Base-by-base conservation (phyloP, 2,113 vertebrate genomes). In the Athene cunicularia region DNA sequence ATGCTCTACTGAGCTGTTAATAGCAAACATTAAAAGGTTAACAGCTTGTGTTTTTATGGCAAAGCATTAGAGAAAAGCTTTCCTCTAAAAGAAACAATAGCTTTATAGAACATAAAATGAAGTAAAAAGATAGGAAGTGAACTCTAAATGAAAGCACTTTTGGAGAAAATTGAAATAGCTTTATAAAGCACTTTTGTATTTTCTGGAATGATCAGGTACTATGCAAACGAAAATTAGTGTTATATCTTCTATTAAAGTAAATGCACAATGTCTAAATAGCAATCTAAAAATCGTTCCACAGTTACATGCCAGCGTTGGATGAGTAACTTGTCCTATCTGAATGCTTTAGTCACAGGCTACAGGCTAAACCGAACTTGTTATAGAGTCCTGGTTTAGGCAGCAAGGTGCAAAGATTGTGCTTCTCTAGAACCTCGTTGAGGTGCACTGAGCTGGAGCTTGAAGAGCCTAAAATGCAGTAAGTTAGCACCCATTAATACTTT, bases 1-100 rank as follows among this genome's bases (percentile, higher is more conserved):
- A 87, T 97, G 52, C 75, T 84, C 82, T 80, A 6, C 91, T 2
- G 14, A 60, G 53, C 85, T 66, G 45, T 70, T 92, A 93, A 95
- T 86, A 91, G 79, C 86, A 82, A 93, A 26, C 86, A 52, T 62
- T 73, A 21, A 60, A 52, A 96, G 81, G 94, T 94, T 90, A 95
- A 83, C 68, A 79, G 89, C 87, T 76, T 80, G 81, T 81, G 50
- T 26, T 86, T 68, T 93, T 93, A 91, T 91, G 90, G 83, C 80
- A 58, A 55, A 86, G 64, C 87, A 67, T 71, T 67, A 76, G 71
- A 73, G 72, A 55, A 76, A 23, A 95, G 74, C 91, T 95, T 85
- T 93, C 53, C 32, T 27, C 86, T 39, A 26, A 43, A 56, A 20
- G 18, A 64, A 85, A 86, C 60, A 67, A 80, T 84, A 3, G 2